These are phyloP conservation scores for Aphelinus certus DNA, from an alignment of 1,140 invertebrate genomes.

Conservation along the genomic window DNA sequence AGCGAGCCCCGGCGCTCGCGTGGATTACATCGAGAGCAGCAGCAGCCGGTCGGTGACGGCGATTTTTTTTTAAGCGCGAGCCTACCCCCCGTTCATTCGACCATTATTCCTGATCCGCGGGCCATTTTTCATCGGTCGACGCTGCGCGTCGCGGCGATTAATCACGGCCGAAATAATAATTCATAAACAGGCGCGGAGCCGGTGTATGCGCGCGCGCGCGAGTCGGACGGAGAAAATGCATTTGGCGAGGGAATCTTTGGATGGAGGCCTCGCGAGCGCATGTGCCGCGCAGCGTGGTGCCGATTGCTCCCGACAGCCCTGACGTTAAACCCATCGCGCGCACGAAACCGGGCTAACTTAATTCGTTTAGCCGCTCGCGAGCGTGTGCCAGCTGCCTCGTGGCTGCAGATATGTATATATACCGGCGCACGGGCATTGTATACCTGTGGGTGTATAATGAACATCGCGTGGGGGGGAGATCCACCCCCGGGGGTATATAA, in stretches of 20 bases:
- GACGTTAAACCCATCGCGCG: slow-evolving; percentile 12
- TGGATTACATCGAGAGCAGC: too few species aligned
- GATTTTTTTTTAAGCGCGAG: background rate
- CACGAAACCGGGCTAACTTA: slow-evolving; percentile 17
- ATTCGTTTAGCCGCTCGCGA: slow-evolving; percentile 19
- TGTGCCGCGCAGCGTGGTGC: background rate
- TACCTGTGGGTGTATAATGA: background rate
- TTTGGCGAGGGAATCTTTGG: too few species aligned
- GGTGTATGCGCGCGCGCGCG: background rate
- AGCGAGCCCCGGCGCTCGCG: too few species aligned
- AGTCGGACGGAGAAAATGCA: too few species aligned
- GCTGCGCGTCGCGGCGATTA: too few species aligned
- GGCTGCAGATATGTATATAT: too few species aligned
- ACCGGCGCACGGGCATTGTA: too few species aligned
- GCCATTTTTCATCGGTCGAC: too few species aligned
- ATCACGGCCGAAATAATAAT: too few species aligned
- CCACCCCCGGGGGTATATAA: background rate
- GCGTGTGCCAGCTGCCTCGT: background rate
- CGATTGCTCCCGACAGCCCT: slow-evolving; percentile 27
- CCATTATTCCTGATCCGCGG: too few species aligned
- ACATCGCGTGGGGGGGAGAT: background rate
- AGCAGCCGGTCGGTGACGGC: too few species aligned
- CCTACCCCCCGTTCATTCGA: too few species aligned
- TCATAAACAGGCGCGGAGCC: background rate
- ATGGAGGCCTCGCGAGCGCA: background rate